phyloP scores from a whole-genome alignment of 2,888 invertebrate genomes.

The Calliopum simillimum region DNA sequence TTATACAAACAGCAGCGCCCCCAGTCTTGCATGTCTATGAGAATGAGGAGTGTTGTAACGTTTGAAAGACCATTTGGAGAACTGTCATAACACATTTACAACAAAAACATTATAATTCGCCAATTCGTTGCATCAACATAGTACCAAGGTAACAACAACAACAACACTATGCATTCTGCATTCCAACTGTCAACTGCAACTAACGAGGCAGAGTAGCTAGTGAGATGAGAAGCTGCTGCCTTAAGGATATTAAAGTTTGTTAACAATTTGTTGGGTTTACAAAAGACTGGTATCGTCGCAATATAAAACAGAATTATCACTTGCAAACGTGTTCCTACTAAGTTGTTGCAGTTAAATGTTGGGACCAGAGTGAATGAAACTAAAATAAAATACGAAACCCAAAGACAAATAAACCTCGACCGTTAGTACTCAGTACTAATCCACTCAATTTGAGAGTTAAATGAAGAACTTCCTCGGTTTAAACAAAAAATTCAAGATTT shows the following conservation, averaged over 20 bases:
- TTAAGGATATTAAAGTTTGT: slow-evolving; percentile 18
- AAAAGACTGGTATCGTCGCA: no score
- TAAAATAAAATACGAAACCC: no score
- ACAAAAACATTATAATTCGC: slow-evolving; percentile 21
- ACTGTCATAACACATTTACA: slow-evolving; percentile 18
- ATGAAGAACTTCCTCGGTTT: no score
- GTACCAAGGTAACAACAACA: no score
- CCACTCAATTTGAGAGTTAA: no score
- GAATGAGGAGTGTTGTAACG: background rate
- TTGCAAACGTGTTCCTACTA: no score
- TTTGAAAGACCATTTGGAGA: slow-evolving; percentile 4
- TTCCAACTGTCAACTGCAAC: slow-evolving; percentile 23
- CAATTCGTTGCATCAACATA: no score
- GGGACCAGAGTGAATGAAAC: background rate
- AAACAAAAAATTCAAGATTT: no score
- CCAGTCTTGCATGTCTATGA: slow-evolving; percentile 1
- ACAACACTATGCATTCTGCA: background rate
- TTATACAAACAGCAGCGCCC: slow-evolving; percentile 28
- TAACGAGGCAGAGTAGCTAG: slow-evolving; percentile 14
- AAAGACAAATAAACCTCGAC: no score
- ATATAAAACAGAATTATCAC: no score
- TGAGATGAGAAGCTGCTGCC: background rate
- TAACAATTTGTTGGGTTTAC: slow-evolving; percentile 19
- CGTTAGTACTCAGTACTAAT: no score
- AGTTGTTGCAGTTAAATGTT: background rate